Percentiles rank a stretch among this genome's conserved stretches.
These are phyloP conservation scores for Acropternis orthonyx DNA, from an alignment of 2,797 vertebrate species.

Conservation along the genomic window DNA sequence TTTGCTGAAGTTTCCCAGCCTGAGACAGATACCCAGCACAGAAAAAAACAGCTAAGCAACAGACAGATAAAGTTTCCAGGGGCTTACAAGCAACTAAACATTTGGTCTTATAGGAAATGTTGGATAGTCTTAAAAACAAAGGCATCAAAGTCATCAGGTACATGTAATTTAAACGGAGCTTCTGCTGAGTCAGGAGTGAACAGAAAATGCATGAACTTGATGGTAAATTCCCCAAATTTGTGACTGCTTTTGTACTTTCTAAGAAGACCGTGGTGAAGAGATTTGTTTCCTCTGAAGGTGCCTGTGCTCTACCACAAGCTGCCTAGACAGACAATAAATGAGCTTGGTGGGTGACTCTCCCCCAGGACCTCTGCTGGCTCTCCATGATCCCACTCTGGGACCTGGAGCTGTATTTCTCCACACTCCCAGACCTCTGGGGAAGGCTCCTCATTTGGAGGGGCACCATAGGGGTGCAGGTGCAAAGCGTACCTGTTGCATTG, in stretches of 20 bases:
- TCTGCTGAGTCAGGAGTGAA: not conserved
- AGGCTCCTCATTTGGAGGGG: not conserved
- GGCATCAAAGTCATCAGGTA: not conserved
- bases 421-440: rapidly evolving
- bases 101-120: not conserved
- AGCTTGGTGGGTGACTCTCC: not conserved
- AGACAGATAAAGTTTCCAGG: not conserved
- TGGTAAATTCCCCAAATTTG: not conserved
- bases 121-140: not conserved
- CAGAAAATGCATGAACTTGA: not conserved
- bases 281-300: not conserved
- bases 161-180: not conserved
- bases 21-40: not conserved
- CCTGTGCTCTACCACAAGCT: not conserved
- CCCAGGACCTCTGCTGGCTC: not conserved
- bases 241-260: not conserved
- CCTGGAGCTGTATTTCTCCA: not conserved
- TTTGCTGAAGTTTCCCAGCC: not conserved
- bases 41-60: not conserved
- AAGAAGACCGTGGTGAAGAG: not conserved
- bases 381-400: not conserved
- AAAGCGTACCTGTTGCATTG: rapidly evolving
- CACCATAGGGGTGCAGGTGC: not conserved
- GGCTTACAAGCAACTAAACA: not conserved
- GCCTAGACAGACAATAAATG: not conserved